Evolutionary conservation across 2,888 invertebrate species (phyloP).

Genomic region (Chelonus formosanus): DNA sequence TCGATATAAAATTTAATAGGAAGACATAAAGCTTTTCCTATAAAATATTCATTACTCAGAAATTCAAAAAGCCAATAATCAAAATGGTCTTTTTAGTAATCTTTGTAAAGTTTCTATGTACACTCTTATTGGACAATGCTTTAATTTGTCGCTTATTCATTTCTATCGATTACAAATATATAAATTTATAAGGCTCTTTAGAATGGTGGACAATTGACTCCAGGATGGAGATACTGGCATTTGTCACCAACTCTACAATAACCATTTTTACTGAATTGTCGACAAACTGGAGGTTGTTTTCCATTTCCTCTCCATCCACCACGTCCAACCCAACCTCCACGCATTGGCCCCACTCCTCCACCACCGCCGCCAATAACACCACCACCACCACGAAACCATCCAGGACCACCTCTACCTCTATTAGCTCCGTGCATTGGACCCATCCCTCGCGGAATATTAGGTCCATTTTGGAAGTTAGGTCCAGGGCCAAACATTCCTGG

Average conservation of each 20-base stretch:
- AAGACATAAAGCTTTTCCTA: too few species aligned
- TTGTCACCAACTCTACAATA: constrained; percentile 83
- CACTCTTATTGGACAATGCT: too few species aligned
- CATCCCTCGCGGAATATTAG: constrained; percentile 40
- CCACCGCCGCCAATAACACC: constrained; percentile 57
- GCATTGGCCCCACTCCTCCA: constrained; percentile 69
- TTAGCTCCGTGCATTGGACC: constrained; percentile 53
- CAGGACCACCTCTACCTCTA: constrained; percentile 59
- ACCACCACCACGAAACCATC: constrained; percentile 63
- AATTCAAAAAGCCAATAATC: too few species aligned
- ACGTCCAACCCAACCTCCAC: constrained; percentile 67
- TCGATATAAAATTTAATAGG: too few species aligned
- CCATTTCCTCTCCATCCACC: constrained; percentile 65
- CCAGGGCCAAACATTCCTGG: constrained; percentile 52
- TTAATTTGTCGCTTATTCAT: too few species aligned
- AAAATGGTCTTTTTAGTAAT: too few species aligned
- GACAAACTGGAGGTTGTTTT: constrained; percentile 70
- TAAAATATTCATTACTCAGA: too few species aligned
- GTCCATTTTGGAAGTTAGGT: constrained; percentile 55
- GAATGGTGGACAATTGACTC: constrained; percentile 70
- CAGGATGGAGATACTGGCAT: constrained; percentile 85
- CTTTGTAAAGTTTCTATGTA: too few species aligned
- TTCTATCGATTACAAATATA: neutral
- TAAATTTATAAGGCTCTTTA: constrained; percentile 37
- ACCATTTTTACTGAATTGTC: constrained; percentile 81